Base-by-base conservation (phyloP, 1,140 invertebrate genomes). In the Procambarus virginalis region DNA sequence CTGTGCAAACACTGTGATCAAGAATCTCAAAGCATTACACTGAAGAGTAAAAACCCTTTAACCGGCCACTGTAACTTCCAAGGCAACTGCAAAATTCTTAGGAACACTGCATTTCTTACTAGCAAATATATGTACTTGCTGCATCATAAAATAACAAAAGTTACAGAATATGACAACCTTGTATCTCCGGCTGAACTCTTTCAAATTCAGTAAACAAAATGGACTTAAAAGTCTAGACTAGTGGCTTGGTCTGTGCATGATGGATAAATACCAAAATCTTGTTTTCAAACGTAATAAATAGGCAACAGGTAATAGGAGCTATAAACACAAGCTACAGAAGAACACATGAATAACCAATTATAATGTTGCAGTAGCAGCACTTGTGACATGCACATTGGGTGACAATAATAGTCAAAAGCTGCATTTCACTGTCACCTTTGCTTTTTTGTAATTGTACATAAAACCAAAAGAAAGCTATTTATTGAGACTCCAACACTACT, bases 211-310 rank as follows among this genome's bases (percentile, higher is more conserved):
- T 60, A 58, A 58, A 77, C 45, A 84, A 89, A 83, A 45, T n/a
- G 78, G 81, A 84, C 80, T 76, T 76, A 77, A 64, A 46, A 64
- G 55, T 89, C 22, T 55, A 76, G 87, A 89, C 87, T 89, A 89
- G 87, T 89, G 80, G 80, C 55, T 83, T 89, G 80, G 81, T 89
- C 80, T 89, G 87, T 89, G 87, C 48, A 89, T 76, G 73, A 89
- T 17, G 77, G 68, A 34, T 73, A 76, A 76, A 83, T 83, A 34
- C 34, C 34, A 84, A 86, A 86, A 86, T 60, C 77, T 60, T 78
- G 22, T 86, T 78, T 68, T 64, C 76, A 78, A 75, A 86, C 77
- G 75, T 76, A 89, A 89, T 89, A 89, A 89, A 89, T 89, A 89
- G 73, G 60, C 82, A 84, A 84, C 82, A 84, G 76, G 73, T 83